phyloP scores from a whole-genome alignment of 2,888 invertebrate species.

The Poecilobothrus nobilitatus region DNA sequence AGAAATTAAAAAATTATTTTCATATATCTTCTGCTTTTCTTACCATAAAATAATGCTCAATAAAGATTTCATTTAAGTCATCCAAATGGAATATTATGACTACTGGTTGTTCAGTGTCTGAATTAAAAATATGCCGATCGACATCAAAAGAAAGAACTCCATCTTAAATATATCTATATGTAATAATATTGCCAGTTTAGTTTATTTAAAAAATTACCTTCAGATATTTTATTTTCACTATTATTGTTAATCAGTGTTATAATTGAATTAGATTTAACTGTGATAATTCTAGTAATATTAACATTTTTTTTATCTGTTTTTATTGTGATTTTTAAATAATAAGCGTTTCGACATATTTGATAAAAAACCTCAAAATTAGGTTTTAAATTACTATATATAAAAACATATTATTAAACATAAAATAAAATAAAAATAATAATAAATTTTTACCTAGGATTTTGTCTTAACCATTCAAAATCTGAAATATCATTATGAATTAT shows the following conservation, averaged over 20 bases:
- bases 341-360: slow-evolving; percentile 33
- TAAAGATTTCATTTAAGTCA: neutral
- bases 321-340: slow-evolving; percentile 36
- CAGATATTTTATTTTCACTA: neutral
- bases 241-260: neutral
- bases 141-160: slow-evolving; percentile 31
- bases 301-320: slow-evolving; percentile 27
- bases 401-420: neutral
- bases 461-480: slow-evolving; percentile 29
- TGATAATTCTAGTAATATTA: slow-evolving; percentile 35
- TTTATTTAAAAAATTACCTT: neutral
- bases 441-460: neutral
- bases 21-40: neutral
- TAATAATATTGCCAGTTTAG: too few species aligned
- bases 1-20: too few species aligned
- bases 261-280: slow-evolving; percentile 29
- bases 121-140: slow-evolving; percentile 36
- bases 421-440: too few species aligned
- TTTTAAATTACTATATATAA: neutral
- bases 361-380: slow-evolving; percentile 32
- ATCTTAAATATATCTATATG: slow-evolving; percentile 11
- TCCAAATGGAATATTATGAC: slow-evolving; percentile 28
- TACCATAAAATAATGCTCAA: neutral
- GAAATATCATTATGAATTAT: slow-evolving; percentile 36
- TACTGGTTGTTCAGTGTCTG: slow-evolving; percentile 34